A percentile compares a stretch with the other conserved stretches of the same genome.
These are phyloP conservation scores for Spinus pinus DNA, from an alignment of 2,797 vertebrate genomes.

Conservation along the genomic window DNA sequence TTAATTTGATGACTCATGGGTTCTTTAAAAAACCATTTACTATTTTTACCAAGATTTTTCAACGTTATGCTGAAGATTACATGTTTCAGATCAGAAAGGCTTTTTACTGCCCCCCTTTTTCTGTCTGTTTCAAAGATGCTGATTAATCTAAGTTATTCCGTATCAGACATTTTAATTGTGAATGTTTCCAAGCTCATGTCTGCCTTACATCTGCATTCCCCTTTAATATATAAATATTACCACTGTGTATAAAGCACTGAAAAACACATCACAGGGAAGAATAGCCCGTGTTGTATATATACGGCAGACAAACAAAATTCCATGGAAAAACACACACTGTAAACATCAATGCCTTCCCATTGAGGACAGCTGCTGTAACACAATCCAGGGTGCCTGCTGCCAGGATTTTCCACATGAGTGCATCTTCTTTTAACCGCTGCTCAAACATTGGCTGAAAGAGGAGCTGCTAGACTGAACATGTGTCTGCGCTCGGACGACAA, in stretches of 20 bases:
- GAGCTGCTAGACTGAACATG: conserved; percentile 66
- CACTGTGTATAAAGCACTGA: not conserved
- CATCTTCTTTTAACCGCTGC: conserved; percentile 62
- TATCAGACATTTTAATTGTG: not conserved
- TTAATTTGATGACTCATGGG: not conserved
- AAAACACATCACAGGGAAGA: conserved; percentile 19
- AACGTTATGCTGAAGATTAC: not conserved
- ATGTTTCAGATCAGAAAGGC: not conserved
- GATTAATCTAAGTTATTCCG: not conserved
- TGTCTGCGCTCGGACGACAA: conserved; percentile 29
- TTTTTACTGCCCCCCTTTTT: not conserved
- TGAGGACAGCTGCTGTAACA: conserved; percentile 66
- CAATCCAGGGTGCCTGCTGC: conserved; percentile 55
- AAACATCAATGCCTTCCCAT: conserved; percentile 57
- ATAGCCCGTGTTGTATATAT: conserved; percentile 32
- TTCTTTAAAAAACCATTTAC: not conserved
- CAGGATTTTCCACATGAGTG: conserved; percentile 70
- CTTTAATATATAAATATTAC: conserved; percentile 10
- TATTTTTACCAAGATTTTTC: not conserved
- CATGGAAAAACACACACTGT: conserved; percentile 65
- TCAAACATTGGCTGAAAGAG: conserved; percentile 56
- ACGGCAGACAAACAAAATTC: conserved; percentile 50
- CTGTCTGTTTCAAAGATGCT: not conserved
- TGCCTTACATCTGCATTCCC: conserved; percentile 8
- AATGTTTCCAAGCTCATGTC: not conserved